phyloP scores from a whole-genome alignment of 2,113 vertebrate species.

The Ictalurus punctatus region DNA sequence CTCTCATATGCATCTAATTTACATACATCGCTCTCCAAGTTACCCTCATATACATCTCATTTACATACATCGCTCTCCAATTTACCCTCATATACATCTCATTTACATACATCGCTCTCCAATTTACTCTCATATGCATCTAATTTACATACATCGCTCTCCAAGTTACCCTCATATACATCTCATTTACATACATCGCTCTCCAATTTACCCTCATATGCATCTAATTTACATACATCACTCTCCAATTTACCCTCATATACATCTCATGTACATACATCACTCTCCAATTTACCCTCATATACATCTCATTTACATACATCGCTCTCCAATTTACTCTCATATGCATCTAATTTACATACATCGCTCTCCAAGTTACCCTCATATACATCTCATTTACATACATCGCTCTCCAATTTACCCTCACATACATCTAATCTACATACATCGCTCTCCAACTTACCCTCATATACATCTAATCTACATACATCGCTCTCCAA shows the following conservation, averaged over 20 bases:
- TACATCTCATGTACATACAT: background rate
- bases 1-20: background rate
- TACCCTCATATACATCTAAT: too few relatives aligned
- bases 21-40: background rate
- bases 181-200: too few relatives aligned
- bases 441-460: background rate
- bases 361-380: background rate
- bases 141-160: background rate
- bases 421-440: background rate
- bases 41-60: background rate
- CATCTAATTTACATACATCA: too few relatives aligned
- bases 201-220: too few relatives aligned
- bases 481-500: too few relatives aligned
- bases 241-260: too few relatives aligned
- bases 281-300: too few relatives aligned
- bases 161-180: background rate
- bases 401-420: background rate
- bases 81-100: background rate
- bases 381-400: background rate
- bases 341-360: background rate
- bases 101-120: too few relatives aligned
- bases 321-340: background rate
- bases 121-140: background rate
- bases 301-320: background rate
- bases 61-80: background rate